Base-by-base conservation (phyloP, 2,113 vertebrate species). In the Chinchilla lanigera region DNA sequence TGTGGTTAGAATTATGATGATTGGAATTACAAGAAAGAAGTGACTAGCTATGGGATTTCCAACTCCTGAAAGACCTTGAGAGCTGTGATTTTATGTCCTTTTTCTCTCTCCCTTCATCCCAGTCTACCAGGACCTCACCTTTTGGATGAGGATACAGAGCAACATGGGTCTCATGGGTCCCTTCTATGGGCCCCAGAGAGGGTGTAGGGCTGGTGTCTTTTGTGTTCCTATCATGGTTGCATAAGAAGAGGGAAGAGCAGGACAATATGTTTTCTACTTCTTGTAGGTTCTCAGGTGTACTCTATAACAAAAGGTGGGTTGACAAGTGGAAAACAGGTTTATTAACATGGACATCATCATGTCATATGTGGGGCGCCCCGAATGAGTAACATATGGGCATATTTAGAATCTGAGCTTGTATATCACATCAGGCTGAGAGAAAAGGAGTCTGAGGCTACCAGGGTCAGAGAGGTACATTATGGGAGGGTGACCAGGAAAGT, bases 51-150 rank as follows among this genome's bases (percentile, higher is more conserved):
- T 26, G 38, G 38, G 17, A 10, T 8, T 58, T 30, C 22, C 13
- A 77, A 20, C 3, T 41, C 7, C 75, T 56, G 13, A 38, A 63
- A 77, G 84, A 44, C 33, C 12, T 73, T 50, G 13, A 11, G 4
- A n/a, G 26, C 33, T 38, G 35, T 54, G 35, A 19, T 47, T 67
- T 93, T 65, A 12, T 26, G 26, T 63, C 30, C 1, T 33, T 93
- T 13, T 13, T 16, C 22, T 58, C 11, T 58, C 41, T 1, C 84
- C n/a, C 7, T 80, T 80, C 47, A 35, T 52, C 93, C 6, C 20
- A 28, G 8, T 8, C 1, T 3, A 7, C 38, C 20, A 4, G 6
- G 44, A 22, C 3, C 9, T 14, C 41, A 13, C 2, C 28, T n/a
- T 94, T n/a, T 44, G 13, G 61, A 4, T 16, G 13, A 80, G 77